These are phyloP conservation scores for Popillia japonica DNA, from an alignment of 1,140 invertebrate genomes.

Conservation along the genomic window DNA sequence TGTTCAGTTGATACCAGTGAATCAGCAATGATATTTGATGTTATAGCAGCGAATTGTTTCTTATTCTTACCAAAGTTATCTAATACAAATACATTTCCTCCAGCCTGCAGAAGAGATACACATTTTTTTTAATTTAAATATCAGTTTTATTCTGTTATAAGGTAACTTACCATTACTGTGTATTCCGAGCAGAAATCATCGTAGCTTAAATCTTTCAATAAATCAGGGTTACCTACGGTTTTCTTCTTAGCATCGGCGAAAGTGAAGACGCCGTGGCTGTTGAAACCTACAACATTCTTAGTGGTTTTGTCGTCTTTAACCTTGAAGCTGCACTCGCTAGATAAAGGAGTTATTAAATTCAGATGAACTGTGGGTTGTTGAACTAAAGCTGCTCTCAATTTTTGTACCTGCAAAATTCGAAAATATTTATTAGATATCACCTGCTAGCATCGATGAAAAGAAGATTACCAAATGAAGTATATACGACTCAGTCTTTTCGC, in stretches of 20 bases:
- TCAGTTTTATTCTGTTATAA: neutral
- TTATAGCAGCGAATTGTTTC: constrained; percentile 64
- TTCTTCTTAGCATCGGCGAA: constrained; percentile 69
- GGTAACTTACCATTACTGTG: constrained; percentile 60
- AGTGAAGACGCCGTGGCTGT: constrained; percentile 64
- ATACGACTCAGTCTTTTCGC: constrained; percentile 47
- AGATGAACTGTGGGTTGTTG: constrained; percentile 48
- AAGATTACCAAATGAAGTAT: constrained; percentile 40
- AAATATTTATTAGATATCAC: constrained; percentile 25
- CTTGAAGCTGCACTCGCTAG: constrained; percentile 41
- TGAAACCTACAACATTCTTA: constrained; percentile 65
- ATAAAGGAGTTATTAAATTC: constrained; percentile 54
- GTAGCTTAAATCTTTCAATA: constrained; percentile 63
- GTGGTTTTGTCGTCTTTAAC: constrained; percentile 58
- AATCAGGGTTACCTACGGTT: constrained; percentile 61
- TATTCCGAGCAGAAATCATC: constrained; percentile 68
- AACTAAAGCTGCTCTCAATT: constrained; percentile 59
- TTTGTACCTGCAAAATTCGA: constrained; percentile 59
- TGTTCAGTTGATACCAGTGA: constrained; percentile 59
- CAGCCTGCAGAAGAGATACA: neutral
- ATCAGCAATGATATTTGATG: constrained; percentile 61
- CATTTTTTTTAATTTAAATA: no score
- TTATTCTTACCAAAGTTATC: constrained; percentile 66
- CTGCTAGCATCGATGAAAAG: neutral
- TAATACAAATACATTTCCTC: constrained; percentile 64